phyloP scores from a whole-genome alignment of 2,888 invertebrate genomes.

The Cephonodes hylas region DNA sequence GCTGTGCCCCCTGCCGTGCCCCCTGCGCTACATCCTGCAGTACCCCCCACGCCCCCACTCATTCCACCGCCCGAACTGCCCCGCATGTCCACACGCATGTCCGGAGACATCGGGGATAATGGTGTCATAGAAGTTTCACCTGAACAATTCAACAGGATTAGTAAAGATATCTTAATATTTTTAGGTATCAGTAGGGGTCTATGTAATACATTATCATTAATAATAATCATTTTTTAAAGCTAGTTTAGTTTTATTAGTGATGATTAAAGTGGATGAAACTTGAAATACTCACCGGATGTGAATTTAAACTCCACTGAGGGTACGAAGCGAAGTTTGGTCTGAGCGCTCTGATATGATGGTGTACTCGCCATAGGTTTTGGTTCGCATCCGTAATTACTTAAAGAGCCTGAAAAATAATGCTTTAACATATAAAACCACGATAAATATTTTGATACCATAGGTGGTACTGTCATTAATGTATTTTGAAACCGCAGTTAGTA shows the following conservation, averaged over 20 bases:
- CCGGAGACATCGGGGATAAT: constrained; percentile 83
- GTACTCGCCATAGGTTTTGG: constrained; percentile 54
- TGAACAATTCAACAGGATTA: constrained; percentile 36
- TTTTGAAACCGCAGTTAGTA: not conserved
- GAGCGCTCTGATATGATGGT: constrained; percentile 64
- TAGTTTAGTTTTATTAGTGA: no score
- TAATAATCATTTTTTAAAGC: no score
- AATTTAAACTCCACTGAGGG: constrained; percentile 90
- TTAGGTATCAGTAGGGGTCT: not conserved
- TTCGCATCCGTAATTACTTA: constrained; percentile 51
- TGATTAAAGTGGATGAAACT: not conserved
- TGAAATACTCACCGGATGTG: constrained; percentile 82
- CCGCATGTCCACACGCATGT: constrained; percentile 79
- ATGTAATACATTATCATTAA: no score
- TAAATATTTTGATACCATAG: not conserved
- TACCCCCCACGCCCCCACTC: not conserved
- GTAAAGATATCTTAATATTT: not conserved
- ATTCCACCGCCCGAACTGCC: constrained; percentile 37
- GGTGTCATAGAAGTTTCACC: constrained; percentile 90
- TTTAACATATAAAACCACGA: not conserved
- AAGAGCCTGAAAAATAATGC: constrained; percentile 35
- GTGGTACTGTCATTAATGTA: not conserved
- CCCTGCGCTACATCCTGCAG: constrained; percentile 27
- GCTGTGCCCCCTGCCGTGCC: constrained; percentile 17
- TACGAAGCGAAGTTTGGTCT: constrained; percentile 89